Base-by-base conservation (phyloP, 2,113 vertebrate genomes). In the Hippocampus guttulatus region DNA sequence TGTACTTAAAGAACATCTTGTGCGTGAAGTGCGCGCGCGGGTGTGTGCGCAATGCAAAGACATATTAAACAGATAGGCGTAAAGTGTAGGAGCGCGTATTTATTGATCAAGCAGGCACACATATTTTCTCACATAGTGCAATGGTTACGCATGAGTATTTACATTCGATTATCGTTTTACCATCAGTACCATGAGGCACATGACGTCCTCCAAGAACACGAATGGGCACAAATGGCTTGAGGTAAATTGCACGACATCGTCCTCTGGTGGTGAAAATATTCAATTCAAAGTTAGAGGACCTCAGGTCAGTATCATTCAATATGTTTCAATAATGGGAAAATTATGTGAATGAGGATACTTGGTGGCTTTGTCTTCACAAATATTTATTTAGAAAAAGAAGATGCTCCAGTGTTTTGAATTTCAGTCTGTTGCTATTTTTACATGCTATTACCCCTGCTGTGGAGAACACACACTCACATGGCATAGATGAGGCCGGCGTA, bases 261-360 rank as follows among this genome's bases (percentile, higher is more conserved):
- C 82, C 63, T 74, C 87, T 87, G 20, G 40, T 51, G 85, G 65
- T 0, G 18, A 8, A 61, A 14, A 58, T 3, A 47, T 5, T 18
- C n/a, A 33, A 73, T 27, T 2, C 1, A 27, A 60, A n/a, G n/a
- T n/a, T n/a, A n/a, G n/a, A n/a, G n/a, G n/a, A n/a, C n/a, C n/a
- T n/a, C n/a, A n/a, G n/a, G n/a, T n/a, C n/a, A n/a, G n/a, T n/a
- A n/a, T n/a, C n/a, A n/a, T n/a, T n/a, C n/a, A n/a, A n/a, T n/a
- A n/a, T n/a, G n/a, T n/a, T n/a, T n/a, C n/a, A n/a, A n/a, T n/a
- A n/a, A n/a, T n/a, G n/a, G n/a, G 14, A 18, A 30, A 23, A 52
- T n/a, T n/a, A n/a, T n/a, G n/a, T n/a, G n/a, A n/a, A n/a, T n/a
- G n/a, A n/a, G n/a, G n/a, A n/a, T n/a, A n/a, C n/a, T n/a, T n/a